Evolutionary conservation across 2,113 vertebrate genomes (phyloP).

Genomic region (Neofelis nebulosa): DNA sequence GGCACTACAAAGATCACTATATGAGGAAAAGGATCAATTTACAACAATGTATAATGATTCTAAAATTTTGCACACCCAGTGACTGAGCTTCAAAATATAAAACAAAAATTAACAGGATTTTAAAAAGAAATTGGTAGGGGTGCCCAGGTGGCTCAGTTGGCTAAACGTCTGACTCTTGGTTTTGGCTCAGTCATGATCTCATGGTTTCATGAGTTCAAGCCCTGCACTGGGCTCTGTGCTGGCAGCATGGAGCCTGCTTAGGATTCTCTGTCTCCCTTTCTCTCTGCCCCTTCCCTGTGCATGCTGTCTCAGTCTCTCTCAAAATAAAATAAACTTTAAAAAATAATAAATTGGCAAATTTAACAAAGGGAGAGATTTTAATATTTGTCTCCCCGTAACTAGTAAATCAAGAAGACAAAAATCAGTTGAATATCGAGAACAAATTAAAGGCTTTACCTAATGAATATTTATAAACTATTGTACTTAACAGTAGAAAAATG

Average conservation of each 20-base stretch:
- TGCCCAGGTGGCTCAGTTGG: no score
- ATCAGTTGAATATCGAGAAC: neutral
- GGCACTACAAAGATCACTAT: neutral
- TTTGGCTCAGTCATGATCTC: no score
- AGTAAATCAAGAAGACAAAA: neutral
- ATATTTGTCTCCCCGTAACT: neutral
- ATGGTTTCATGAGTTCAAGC: no score
- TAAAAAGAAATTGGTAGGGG: neutral
- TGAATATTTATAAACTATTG: neutral
- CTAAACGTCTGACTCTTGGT: no score
- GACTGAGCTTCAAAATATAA: neutral
- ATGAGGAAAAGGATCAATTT: neutral
- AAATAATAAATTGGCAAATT: neutral
- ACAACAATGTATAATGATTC: neutral
- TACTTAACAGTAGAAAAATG: neutral
- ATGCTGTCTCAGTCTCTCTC: no score
- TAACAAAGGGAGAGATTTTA: neutral
- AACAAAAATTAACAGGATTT: neutral
- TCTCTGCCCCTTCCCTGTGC: no score
- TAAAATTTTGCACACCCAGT: neutral
- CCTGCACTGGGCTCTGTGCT: no score
- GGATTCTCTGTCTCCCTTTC: no score
- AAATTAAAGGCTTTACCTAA: neutral
- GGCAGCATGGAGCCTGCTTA: no score
- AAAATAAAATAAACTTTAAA: no score